A percentile compares a stretch with the other conserved stretches of the same genome.
These are phyloP conservation scores for Phyllotreta striolata DNA, from an alignment of 2,888 invertebrate species.

Conservation along the genomic window DNA sequence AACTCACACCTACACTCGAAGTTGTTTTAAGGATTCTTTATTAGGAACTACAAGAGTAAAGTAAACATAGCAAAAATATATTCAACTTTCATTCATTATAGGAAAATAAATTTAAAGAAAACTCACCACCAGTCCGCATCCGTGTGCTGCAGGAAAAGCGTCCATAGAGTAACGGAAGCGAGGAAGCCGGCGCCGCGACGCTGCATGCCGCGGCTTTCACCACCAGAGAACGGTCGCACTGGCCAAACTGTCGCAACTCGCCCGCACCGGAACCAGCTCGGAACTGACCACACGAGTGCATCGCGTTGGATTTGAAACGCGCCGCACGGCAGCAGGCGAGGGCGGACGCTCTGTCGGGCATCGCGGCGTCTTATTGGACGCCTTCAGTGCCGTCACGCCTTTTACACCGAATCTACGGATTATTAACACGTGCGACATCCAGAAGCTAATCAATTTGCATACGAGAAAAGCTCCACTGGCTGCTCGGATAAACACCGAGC, in stretches of 20 bases:
- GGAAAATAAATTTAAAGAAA: background rate
- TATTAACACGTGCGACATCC: constrained; percentile 41
- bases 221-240: constrained; percentile 31
- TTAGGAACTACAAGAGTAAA: no score
- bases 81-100: no score
- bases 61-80: no score
- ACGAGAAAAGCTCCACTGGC: background rate
- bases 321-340: constrained; percentile 29
- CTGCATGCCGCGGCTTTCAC: constrained; percentile 53
- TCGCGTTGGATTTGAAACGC: constrained; percentile 18
- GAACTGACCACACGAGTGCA: constrained; percentile 37
- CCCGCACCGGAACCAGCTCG: constrained; percentile 35
- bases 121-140: constrained; percentile 58
- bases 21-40: no score
- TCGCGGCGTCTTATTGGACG: constrained; percentile 45
- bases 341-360: constrained; percentile 33
- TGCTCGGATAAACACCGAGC: background rate
- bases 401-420: constrained; percentile 37
- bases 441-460: constrained; percentile 11
- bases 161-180: constrained; percentile 56
- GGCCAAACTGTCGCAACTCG: constrained; percentile 25
- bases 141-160: constrained; percentile 54
- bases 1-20: no score
- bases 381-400: constrained; percentile 45
- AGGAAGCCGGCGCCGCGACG: constrained; percentile 57